These are phyloP conservation scores for Pelmatolapia mariae DNA, from an alignment of 2,113 vertebrate genomes.

Conservation along the genomic window DNA sequence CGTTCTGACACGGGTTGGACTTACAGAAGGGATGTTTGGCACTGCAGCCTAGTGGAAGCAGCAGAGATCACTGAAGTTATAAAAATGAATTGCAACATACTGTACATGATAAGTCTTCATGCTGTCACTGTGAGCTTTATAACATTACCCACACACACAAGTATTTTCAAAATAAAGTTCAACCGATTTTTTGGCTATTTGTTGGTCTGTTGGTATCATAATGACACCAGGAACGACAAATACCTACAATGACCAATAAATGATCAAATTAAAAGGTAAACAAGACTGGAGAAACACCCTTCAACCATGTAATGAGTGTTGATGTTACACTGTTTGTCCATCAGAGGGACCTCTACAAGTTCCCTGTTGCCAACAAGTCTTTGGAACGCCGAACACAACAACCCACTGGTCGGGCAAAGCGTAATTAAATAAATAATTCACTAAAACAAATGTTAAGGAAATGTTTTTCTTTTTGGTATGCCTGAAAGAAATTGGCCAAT, in stretches of 20 bases:
- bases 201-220: not conserved
- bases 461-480: not conserved
- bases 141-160: not conserved
- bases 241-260: not conserved
- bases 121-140: not conserved
- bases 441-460: not conserved
- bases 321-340: not conserved
- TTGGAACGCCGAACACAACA: accelerated
- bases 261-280: not conserved
- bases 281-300: not conserved
- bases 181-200: not conserved
- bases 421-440: not conserved
- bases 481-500: not conserved
- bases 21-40: slow-evolving; percentile 90
- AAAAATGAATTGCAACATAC: not conserved
- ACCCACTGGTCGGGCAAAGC: not conserved
- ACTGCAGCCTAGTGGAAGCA: slow-evolving; percentile 79
- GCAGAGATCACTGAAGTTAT: not conserved
- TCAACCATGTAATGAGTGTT: not conserved
- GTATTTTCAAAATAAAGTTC: not conserved
- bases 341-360: not conserved
- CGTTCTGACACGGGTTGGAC: slow-evolving; percentile 91
- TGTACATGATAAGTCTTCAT: not conserved
- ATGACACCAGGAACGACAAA: not conserved
- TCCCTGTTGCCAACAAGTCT: accelerated